Base-by-base conservation (phyloP, 2,113 vertebrate genomes). In the Pituophis catenifer region DNA sequence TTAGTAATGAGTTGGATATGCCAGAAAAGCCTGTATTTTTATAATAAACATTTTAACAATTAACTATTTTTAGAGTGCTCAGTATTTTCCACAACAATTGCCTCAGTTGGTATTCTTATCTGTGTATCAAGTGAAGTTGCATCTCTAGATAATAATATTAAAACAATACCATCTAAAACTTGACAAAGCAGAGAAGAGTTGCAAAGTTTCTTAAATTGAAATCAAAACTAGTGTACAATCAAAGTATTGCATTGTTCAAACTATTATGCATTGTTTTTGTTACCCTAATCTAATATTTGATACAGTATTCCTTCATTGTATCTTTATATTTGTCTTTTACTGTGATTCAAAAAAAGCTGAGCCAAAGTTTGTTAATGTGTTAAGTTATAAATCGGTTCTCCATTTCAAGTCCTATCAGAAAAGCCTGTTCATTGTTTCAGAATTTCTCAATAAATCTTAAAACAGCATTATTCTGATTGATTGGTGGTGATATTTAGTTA, bases 371-470 rank as follows among this genome's bases (percentile, higher is more conserved):
- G 9, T 59, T 70, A 81, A 55, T 57, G 19, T 59, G 55, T 86
- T 52, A 86, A 90, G 38, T 90, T 91, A 21, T 86, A 50, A 4
- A 85, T 93, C 9, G 88, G 6, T 89, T 48, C 44, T 91, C 87
- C 88, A 24, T 88, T 93, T 91, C 53, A 91, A 93, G 93, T 5
- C 50, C 50, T 85, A 65, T n/a, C 0, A 81, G 89, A 93, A 86
- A 85, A 62, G 3, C 91, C 94, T 94, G 52, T 9, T 59, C 62
- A 86, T 38, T 89, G 53, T 86, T 91, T 54, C n/a, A 89, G 48
- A 0, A 89, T 58, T 44, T 93, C 2, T 94, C 75, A 95, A 95
- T 90, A 93, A 95, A 96, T 1, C 44, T 89, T 90, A 8, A 91
- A 89, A 93, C 59, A 52, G 44, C 65, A 62, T 94, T 93, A 8